Conservation (phyloP, 2,888 invertebrate species). For the Eupithecia centaureata region DNA sequence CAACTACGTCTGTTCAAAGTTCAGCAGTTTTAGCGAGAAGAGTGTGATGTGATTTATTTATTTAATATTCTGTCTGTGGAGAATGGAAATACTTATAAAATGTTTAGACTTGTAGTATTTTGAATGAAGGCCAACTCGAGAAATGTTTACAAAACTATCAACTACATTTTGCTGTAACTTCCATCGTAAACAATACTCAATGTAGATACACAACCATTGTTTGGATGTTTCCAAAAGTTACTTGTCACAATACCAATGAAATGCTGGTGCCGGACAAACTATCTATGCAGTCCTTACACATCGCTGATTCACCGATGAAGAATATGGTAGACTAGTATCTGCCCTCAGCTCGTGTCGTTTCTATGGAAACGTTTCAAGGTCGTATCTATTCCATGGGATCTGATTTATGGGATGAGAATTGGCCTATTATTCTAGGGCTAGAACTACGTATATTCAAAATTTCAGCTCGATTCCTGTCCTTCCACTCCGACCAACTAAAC, state of each 20-base stretch:
- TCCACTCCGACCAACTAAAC: too few species aligned
- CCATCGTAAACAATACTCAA: neutral
- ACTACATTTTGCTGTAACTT: conserved; percentile 11
- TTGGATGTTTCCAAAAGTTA: conserved; percentile 10
- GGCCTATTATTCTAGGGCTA: too few species aligned
- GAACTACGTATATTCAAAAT: too few species aligned
- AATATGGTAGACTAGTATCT: neutral
- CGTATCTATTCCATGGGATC: too few species aligned
- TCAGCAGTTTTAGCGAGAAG: too few species aligned
- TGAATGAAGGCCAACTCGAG: neutral
- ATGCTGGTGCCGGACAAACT: conserved; percentile 18
- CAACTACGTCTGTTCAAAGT: too few species aligned
- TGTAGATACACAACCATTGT: conserved; percentile 4
- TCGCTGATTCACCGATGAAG: neutral
- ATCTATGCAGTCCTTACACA: conserved; percentile 17
- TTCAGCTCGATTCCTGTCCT: too few species aligned
- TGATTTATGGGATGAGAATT: too few species aligned
- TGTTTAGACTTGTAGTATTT: neutral
- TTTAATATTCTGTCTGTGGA: neutral
- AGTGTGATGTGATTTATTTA: too few species aligned
- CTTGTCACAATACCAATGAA: conserved; percentile 2
- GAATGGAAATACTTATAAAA: neutral
- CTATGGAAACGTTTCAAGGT: too few species aligned
- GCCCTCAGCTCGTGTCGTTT: too few species aligned
- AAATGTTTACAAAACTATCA: conserved; percentile 10